Conservation (phyloP, 1,140 invertebrate genomes). For the Philaenus spumarius region DNA sequence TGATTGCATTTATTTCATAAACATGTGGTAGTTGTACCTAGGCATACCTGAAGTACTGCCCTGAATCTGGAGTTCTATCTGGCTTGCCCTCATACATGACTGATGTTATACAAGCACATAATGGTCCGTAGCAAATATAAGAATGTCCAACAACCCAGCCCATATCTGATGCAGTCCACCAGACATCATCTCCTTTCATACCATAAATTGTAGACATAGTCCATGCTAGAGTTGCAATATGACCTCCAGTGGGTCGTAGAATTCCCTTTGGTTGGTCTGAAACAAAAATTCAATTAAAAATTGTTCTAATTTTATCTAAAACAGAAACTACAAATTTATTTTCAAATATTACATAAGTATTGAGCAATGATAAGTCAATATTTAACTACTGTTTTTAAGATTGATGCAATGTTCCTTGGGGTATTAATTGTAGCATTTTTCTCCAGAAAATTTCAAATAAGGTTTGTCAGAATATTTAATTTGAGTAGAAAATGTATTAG, state of each 20-base stretch:
- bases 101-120: constrained; percentile 73
- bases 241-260: constrained; percentile 76
- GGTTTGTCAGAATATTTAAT: no score
- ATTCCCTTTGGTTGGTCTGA: constrained; percentile 75
- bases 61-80: constrained; percentile 83
- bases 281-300: constrained; percentile 24
- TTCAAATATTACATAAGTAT: no score
- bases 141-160: constrained; percentile 94
- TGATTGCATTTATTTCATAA: no score
- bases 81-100: constrained; percentile 94
- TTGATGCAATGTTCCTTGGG: no score
- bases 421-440: no score
- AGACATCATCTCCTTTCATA: constrained; percentile 70
- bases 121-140: constrained; percentile 87
- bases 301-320: not conserved
- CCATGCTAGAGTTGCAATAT: constrained; percentile 77
- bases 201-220: constrained; percentile 79
- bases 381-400: no score
- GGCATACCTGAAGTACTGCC: constrained; percentile 74
- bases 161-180: constrained; percentile 88
- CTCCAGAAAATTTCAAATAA: no score
- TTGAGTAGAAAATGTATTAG: no score
- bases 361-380: no score
- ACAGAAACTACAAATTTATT: no score
- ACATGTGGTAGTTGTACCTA: not conserved